Conservation (phyloP, 2,113 vertebrate genomes). For the Rhea pennata region DNA sequence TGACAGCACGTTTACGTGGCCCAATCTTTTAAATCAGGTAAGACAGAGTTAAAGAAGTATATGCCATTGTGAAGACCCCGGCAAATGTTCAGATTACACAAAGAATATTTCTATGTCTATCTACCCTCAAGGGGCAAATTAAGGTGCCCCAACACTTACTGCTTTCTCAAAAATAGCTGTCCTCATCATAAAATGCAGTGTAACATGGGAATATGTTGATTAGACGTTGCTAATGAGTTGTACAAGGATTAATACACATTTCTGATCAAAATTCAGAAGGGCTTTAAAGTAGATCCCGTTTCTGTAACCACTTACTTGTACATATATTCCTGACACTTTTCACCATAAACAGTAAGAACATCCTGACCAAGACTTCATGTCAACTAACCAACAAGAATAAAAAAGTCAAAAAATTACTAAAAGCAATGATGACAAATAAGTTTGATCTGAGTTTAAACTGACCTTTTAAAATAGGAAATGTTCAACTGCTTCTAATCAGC, state of each 20-base stretch:
- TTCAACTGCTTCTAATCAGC: neutral
- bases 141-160: neutral
- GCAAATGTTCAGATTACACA: neutral
- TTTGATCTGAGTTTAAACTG: neutral
- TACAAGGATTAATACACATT: neutral
- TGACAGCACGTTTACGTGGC: neutral
- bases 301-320: neutral
- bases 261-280: neutral
- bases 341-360: neutral
- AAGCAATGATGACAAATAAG: neutral
- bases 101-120: neutral
- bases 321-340: neutral
- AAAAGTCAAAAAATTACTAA: neutral
- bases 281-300: neutral
- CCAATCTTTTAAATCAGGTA: neutral
- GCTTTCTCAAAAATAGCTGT: neutral
- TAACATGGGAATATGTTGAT: neutral
- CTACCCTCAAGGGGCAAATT: neutral
- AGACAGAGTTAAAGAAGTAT: neutral
- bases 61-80: neutral
- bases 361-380: neutral
- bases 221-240: neutral
- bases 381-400: neutral
- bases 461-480: neutral
- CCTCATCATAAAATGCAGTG: neutral